Conservation (phyloP, 2,113 vertebrate species). For the Psilopogon haemacephalus region DNA sequence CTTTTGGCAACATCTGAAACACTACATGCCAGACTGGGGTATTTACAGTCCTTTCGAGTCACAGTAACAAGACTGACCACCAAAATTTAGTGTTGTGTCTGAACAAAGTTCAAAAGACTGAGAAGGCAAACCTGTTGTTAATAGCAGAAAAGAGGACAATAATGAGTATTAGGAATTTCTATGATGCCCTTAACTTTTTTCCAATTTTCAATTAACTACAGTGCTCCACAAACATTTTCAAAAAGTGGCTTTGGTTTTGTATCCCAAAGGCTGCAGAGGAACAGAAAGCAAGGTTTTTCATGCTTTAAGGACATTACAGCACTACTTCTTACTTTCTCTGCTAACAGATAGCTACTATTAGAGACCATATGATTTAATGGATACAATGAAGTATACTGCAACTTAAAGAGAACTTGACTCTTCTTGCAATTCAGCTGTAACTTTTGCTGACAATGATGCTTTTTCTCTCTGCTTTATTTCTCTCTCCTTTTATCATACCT, state of each 20-base stretch:
- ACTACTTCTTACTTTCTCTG: background rate
- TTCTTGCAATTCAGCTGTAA: constrained; percentile 7
- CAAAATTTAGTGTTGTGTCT: background rate
- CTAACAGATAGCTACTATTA: constrained; percentile 17
- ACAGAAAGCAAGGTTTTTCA: background rate
- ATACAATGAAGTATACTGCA: background rate
- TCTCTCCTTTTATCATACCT: background rate
- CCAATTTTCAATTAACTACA: background rate
- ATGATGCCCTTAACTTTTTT: background rate
- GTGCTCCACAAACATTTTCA: background rate
- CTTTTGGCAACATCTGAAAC: background rate
- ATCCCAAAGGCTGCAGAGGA: background rate
- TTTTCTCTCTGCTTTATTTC: background rate
- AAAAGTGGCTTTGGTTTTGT: background rate
- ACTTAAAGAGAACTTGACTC: background rate
- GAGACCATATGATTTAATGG: background rate
- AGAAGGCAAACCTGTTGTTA: background rate
- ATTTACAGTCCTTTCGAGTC: background rate
- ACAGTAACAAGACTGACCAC: background rate
- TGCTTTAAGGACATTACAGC: background rate
- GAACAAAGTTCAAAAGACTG: background rate
- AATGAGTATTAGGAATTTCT: background rate
- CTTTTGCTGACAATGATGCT: background rate
- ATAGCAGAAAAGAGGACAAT: background rate
- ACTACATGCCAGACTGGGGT: rapidly evolving